These are phyloP conservation scores for Lasioglossum figueresi DNA, from an alignment of 2,888 invertebrate genomes.

Conservation along the genomic window DNA sequence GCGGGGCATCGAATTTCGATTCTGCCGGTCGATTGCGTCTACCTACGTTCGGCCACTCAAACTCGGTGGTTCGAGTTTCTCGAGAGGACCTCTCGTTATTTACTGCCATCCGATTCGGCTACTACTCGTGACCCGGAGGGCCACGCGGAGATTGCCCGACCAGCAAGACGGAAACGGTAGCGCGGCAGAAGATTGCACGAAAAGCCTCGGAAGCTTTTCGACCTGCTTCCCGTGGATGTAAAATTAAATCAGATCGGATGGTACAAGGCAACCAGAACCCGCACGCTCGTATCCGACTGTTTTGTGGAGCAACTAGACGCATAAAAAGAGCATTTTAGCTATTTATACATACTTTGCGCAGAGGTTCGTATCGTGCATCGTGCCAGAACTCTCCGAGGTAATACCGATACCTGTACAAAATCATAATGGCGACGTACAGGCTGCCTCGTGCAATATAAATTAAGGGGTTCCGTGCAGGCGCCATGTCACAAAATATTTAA, in stretches of 20 bases:
- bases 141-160: slow-evolving; percentile 7
- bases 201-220: slow-evolving; percentile 52
- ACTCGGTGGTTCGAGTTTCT: slow-evolving; percentile 73
- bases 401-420: background rate
- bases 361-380: background rate
- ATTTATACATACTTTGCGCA: background rate
- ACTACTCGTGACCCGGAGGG: slow-evolving; percentile 46
- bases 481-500: too few species aligned
- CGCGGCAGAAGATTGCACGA: slow-evolving; percentile 22
- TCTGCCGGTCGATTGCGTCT: slow-evolving; percentile 68
- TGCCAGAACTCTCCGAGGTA: background rate
- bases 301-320: slow-evolving; percentile 13
- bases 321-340: background rate
- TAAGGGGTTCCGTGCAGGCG: too few species aligned
- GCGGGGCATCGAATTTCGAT: slow-evolving; percentile 77
- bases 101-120: slow-evolving; percentile 75
- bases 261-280: slow-evolving; percentile 34
- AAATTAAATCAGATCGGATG: slow-evolving; percentile 54
- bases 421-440: background rate
- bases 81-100: slow-evolving; percentile 76
- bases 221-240: slow-evolving; percentile 48
- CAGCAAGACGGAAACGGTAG: slow-evolving; percentile 36
- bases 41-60: slow-evolving; percentile 62
- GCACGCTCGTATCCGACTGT: background rate
- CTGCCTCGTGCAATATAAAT: background rate